Percentiles rank a stretch among this genome's conserved stretches.
These are phyloP conservation scores for Nymphicus hollandicus DNA, from an alignment of 2,113 vertebrate species.

Conservation along the genomic window DNA sequence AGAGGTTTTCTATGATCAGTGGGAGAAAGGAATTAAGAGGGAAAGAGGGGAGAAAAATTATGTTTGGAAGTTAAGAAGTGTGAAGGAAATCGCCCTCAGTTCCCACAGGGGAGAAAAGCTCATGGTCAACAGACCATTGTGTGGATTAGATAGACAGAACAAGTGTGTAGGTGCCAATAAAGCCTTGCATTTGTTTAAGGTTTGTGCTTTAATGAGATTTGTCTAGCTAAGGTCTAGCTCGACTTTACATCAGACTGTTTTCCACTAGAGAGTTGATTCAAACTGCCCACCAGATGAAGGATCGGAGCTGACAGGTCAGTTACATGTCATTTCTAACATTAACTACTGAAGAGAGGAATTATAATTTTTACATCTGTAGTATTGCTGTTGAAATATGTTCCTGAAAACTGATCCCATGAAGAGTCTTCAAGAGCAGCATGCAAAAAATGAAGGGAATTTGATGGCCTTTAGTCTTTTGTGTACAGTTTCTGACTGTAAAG, in stretches of 20 bases:
- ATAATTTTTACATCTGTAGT: background rate
- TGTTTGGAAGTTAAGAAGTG: background rate
- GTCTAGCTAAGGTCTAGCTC: background rate
- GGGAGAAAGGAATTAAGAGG: background rate
- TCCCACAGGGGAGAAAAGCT: background rate
- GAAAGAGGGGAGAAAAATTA: background rate
- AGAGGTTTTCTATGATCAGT: background rate
- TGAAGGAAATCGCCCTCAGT: background rate
- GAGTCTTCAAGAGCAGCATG: background rate
- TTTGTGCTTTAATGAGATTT: slow-evolving; percentile 9
- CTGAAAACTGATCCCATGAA: background rate
- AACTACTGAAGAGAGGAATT: background rate
- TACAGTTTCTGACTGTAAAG: background rate
- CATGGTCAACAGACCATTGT: background rate
- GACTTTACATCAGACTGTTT: background rate
- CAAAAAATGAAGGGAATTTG: background rate
- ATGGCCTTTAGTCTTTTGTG: background rate
- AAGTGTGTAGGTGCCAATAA: background rate
- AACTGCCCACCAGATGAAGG: background rate
- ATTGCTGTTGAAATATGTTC: background rate
- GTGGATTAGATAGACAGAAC: background rate
- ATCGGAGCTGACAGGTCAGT: background rate
- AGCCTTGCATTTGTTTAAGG: background rate
- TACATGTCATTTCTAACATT: background rate
- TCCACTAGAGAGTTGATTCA: background rate